Base-by-base conservation (phyloP, 2,113 vertebrate species). In the Caracal caracal region DNA sequence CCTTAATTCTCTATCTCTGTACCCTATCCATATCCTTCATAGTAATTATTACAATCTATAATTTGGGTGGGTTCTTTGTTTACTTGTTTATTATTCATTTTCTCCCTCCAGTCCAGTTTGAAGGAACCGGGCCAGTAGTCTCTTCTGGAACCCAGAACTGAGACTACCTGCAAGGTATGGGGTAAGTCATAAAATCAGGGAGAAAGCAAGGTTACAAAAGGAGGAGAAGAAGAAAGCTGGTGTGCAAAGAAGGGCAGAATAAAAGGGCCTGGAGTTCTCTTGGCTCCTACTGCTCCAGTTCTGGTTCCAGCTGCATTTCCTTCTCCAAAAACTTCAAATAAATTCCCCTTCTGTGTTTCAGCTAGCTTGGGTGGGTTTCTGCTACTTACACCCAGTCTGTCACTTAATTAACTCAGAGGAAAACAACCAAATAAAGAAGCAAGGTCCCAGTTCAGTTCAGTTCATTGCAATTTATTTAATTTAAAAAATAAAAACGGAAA, bases 381-480 rank as follows among this genome's bases (percentile, higher is more conserved):
- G 86, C 33, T 40, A 16, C 37, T 90, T 35, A 33, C 0, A 51
- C 3, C 35, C 59, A 51, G 24, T 19, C 49, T 65, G 28, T 75
- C 93, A 37, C 20, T 87, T 83, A 26, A 1, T 73, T 56, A 43
- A 96, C 59, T 43, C 43, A 90, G 89, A 47, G 84, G 66, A 93
- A 93, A 96, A 61, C 59, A 59, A 86, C 56, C 70, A 90, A 95
- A 86, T 30, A 97, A 95, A 90, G 65, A 94, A 90, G 22, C 97
- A 47, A 98, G 28, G 53, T 92, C 86, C 78, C 97, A 95, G 84
- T 98, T 98, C 96, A 90, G 92, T 97, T 98, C 97, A 97, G 97
- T 97, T 98, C 91, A 97, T 97, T 91, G 70, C 65, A 90, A 98
- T 98, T 99, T 99, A 98, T 99, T 99, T 99, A 98, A 99, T 98